Evolutionary conservation across 2,888 invertebrate genomes (phyloP).

Genomic region (Steinernema scapterisci): DNA sequence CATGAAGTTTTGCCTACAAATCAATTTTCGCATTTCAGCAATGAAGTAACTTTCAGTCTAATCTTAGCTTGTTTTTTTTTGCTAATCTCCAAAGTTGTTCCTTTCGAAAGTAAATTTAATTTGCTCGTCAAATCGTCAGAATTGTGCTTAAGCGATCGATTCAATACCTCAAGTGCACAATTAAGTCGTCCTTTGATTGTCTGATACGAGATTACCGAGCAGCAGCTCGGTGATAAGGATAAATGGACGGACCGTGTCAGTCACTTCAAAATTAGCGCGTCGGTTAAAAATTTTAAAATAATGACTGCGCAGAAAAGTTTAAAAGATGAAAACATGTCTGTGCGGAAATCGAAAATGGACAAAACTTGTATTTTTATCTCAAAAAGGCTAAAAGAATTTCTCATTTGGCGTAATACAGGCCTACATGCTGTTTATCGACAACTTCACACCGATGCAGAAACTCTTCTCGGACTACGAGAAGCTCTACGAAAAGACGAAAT

Average conservation of each 20-base stretch:
- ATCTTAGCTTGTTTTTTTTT: too few relatives aligned
- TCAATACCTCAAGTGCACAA: not conserved
- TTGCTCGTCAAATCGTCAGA: not conserved
- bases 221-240: not conserved
- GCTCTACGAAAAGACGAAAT: conserved; percentile 47
- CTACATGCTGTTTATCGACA: conserved; percentile 48
- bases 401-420: conserved; percentile 40
- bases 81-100: too few relatives aligned
- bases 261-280: not conserved
- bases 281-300: not conserved
- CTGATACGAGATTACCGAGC: not conserved
- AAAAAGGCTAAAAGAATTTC: too few relatives aligned
- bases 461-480: conserved; percentile 57
- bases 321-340: not conserved
- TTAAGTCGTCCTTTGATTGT: conserved; percentile 4
- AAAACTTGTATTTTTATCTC: too few relatives aligned
- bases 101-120: too few relatives aligned
- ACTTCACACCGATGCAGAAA: conserved; percentile 48
- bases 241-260: not conserved
- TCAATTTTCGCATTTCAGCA: too few relatives aligned
- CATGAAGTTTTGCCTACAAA: too few relatives aligned
- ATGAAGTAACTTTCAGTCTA: too few relatives aligned
- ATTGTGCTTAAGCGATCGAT: not conserved
- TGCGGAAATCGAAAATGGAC: too few relatives aligned
- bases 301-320: not conserved